Conservation (phyloP, 1,140 invertebrate genomes). For the Ceratina japonica region DNA sequence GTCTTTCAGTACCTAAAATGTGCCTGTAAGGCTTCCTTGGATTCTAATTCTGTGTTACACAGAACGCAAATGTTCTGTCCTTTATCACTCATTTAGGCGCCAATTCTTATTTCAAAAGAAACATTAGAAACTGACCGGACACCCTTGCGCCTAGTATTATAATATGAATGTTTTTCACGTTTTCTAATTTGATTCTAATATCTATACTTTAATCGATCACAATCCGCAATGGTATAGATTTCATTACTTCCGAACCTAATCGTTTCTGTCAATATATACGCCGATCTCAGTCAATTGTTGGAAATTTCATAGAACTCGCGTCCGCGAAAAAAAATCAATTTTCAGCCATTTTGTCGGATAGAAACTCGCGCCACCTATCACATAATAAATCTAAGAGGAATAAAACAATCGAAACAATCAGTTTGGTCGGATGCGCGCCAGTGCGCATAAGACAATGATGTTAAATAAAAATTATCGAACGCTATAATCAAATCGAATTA, state of each 20-base stretch:
- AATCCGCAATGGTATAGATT: neutral
- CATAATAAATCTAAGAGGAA: conserved; percentile 19
- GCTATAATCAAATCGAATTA: neutral
- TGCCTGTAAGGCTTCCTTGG: conserved; percentile 79
- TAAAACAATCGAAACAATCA: neutral
- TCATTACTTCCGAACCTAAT: neutral
- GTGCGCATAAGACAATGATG: too few species aligned
- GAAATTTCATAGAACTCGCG: conserved; percentile 24
- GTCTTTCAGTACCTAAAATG: conserved; percentile 77
- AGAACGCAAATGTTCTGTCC: conserved; percentile 76
- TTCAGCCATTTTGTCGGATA: conserved; percentile 66
- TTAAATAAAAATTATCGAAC: neutral
- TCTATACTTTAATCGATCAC: neutral
- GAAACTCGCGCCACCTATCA: conserved; percentile 68
- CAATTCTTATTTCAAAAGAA: conserved; percentile 42
- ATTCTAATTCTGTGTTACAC: conserved; percentile 76
- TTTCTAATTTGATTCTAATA: neutral
- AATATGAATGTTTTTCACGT: conserved; percentile 32
- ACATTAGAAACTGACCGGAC: conserved; percentile 54
- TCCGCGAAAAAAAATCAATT: conserved; percentile 61
- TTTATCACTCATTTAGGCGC: conserved; percentile 65
- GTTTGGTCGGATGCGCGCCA: neutral
- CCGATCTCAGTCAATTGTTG: neutral
- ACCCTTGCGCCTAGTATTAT: conserved; percentile 48
- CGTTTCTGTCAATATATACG: neutral